phyloP scores from a whole-genome alignment of 2,113 vertebrate genomes.

The Heterotis niloticus region DNA sequence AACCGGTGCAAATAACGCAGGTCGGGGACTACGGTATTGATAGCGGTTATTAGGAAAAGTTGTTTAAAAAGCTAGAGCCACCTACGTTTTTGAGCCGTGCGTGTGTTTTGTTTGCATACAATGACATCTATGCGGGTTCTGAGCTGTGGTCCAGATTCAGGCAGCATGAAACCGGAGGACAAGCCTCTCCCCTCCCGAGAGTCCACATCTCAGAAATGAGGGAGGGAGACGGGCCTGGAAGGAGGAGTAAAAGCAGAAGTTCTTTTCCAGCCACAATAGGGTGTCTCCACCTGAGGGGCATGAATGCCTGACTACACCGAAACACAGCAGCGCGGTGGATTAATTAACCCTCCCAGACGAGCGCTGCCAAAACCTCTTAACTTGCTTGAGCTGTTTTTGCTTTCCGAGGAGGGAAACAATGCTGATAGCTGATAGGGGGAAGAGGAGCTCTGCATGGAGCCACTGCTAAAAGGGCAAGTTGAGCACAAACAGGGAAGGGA shows the following conservation, averaged over 20 bases:
- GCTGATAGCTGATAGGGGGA: not conserved
- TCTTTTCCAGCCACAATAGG: not conserved
- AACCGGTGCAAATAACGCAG: conserved; percentile 28
- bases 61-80: conserved; percentile 33
- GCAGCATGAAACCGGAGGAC: not conserved
- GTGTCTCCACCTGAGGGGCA: conserved; percentile 13
- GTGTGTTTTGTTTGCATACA: no score
- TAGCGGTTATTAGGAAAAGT: conserved; percentile 32
- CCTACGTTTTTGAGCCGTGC: not conserved
- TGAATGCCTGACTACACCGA: conserved; percentile 12
- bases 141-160: not conserved
- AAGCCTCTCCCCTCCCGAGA: not conserved
- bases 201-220: not conserved
- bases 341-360: conserved; percentile 21
- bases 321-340: conserved; percentile 15
- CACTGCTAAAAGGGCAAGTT: not conserved
- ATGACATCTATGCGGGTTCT: not conserved
- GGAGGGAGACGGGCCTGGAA: not conserved
- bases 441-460: not conserved
- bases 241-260: not conserved
- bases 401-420: conserved; percentile 17
- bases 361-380: conserved; percentile 26
- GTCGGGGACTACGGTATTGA: conserved; percentile 31
- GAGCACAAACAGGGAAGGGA: not conserved
- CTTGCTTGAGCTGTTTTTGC: conserved; percentile 24